phyloP scores from a whole-genome alignment of 2,797 vertebrate species.

The Scolopax bukidnonensis region DNA sequence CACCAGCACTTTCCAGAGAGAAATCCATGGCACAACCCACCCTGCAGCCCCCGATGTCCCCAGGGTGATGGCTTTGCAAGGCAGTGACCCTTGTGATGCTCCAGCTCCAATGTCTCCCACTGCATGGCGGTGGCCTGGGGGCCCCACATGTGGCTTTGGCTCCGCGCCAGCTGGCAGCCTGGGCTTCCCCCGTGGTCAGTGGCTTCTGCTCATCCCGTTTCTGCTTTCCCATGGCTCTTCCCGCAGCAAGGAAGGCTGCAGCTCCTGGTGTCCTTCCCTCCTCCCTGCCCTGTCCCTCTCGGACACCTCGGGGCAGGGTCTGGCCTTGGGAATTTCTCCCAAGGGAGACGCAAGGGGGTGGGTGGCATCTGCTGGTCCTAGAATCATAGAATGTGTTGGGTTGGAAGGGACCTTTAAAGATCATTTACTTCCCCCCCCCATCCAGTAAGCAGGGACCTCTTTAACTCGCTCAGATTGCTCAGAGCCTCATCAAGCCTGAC shows the following conservation, averaged over 20 bases:
- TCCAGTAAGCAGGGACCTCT: too few species aligned
- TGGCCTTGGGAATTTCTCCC: neutral
- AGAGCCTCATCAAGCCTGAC: too few species aligned
- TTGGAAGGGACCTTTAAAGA: too few species aligned
- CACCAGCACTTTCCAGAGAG: neutral
- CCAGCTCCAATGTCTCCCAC: neutral
- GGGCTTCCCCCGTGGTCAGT: neutral
- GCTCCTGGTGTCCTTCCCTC: neutral
- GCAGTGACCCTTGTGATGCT: fast-evolving
- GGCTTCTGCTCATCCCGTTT: neutral
- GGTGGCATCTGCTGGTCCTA: neutral
- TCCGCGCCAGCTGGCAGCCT: neutral
- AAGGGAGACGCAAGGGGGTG: fast-evolving
- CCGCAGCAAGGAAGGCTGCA: neutral
- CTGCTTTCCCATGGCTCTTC: neutral
- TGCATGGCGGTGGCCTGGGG: fast-evolving
- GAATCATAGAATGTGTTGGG: too few species aligned
- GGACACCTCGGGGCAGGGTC: fast-evolving
- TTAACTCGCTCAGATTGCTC: too few species aligned
- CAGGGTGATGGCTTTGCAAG: too few species aligned
- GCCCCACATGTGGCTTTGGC: neutral
- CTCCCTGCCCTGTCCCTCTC: neutral
- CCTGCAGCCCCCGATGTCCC: neutral
- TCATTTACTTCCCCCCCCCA: too few species aligned
- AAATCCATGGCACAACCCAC: neutral